Conservation (phyloP, 2,888 invertebrate genomes). For the Chorisops tibialis region DNA sequence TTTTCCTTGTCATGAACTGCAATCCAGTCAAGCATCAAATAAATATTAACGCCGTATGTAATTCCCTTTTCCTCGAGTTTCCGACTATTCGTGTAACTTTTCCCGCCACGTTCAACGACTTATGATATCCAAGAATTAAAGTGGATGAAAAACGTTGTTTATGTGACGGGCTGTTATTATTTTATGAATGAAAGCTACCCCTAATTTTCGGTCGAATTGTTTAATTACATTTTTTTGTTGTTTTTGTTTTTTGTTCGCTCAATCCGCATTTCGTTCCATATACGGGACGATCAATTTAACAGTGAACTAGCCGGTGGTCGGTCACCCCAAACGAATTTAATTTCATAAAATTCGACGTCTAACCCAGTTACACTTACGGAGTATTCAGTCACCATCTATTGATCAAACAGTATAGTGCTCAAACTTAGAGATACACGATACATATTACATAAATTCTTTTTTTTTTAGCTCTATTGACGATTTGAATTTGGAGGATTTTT, state of each 20-base stretch:
- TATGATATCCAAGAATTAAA: slow-evolving; percentile 2
- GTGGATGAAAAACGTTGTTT: background rate
- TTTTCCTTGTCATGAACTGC: background rate
- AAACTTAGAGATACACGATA: too few relatives aligned
- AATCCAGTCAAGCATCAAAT: slow-evolving; percentile 14
- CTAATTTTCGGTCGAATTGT: background rate
- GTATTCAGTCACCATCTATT: slow-evolving; percentile 10
- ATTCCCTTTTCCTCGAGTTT: slow-evolving; percentile 8
- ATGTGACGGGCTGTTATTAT: too few relatives aligned
- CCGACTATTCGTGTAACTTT: background rate
- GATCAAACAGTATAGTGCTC: slow-evolving; percentile 16
- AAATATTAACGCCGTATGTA: background rate
- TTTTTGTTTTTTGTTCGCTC: too few relatives aligned
- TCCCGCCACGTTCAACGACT: slow-evolving; percentile 1
- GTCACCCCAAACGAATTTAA: slow-evolving; percentile 12
- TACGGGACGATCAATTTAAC: too few relatives aligned
- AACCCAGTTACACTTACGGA: background rate
- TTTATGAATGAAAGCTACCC: slow-evolving; percentile 3
- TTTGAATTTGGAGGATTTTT: too few relatives aligned
- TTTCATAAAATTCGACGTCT: background rate
- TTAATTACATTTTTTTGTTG: slow-evolving; percentile 3
- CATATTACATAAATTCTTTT: too few relatives aligned
- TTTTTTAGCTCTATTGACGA: too few relatives aligned
- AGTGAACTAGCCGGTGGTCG: slow-evolving; percentile 6
- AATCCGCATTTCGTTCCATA: background rate